phyloP scores from a whole-genome alignment of 2,113 vertebrate genomes.

The Coracopsis vasa region DNA sequence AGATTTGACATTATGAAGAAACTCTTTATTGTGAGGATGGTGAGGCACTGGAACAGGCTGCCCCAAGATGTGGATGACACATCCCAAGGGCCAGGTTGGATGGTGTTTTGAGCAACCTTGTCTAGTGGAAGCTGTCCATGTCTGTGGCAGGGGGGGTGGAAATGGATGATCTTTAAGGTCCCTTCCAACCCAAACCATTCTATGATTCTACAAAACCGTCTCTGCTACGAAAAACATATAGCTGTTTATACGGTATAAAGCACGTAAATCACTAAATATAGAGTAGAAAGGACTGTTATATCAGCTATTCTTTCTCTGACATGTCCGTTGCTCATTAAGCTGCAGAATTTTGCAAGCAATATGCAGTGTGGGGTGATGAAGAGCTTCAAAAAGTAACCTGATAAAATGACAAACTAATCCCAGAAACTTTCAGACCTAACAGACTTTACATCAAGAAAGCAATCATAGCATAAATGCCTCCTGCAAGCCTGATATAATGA shows the following conservation, averaged over 20 bases:
- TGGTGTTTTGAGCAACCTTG: background rate
- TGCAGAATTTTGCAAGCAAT: background rate
- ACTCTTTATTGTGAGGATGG: background rate
- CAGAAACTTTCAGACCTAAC: background rate
- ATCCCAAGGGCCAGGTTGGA: background rate
- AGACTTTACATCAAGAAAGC: background rate
- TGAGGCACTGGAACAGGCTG: background rate
- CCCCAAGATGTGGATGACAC: background rate
- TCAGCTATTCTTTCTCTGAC: background rate
- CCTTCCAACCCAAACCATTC: background rate
- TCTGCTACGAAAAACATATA: background rate
- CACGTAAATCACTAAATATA: background rate
- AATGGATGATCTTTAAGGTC: background rate
- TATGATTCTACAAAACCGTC: background rate
- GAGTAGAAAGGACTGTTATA: background rate
- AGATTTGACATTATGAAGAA: background rate
- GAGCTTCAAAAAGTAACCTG: background rate
- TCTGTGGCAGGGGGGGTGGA: background rate
- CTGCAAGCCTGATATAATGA: background rate
- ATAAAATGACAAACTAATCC: background rate
- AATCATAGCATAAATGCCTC: background rate
- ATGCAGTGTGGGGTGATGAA: background rate
- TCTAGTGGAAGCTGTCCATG: background rate
- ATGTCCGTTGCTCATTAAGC: background rate
- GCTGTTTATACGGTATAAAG: background rate